Evolutionary conservation across 2,113 vertebrate genomes (phyloP).

Genomic region (Tinamus guttatus): DNA sequence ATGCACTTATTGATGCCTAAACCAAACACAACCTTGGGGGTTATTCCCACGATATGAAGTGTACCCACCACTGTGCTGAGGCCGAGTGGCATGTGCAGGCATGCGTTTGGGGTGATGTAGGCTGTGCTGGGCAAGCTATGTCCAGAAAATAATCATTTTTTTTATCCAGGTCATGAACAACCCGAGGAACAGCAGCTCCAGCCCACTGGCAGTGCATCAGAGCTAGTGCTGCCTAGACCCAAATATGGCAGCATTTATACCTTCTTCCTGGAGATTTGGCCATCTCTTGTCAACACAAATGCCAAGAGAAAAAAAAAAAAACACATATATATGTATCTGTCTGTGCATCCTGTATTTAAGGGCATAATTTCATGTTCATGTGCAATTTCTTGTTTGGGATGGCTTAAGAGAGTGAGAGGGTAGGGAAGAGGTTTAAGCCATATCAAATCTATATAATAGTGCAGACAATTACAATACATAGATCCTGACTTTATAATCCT

Average conservation of each 20-base stretch:
- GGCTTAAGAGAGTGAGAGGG: neutral
- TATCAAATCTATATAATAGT: neutral
- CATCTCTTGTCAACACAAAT: neutral
- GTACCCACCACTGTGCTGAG: fast-evolving
- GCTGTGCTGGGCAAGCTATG: neutral
- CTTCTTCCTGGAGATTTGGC: neutral
- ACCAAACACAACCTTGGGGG: neutral
- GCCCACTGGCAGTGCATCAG: no score
- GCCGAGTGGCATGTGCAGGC: neutral
- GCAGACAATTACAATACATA: neutral
- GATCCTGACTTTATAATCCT: conserved; percentile 40
- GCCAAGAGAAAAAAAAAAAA: neutral
- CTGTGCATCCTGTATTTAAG: fast-evolving
- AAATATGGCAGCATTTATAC: neutral
- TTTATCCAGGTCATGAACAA: neutral
- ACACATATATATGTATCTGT: neutral
- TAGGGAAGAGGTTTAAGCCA: neutral
- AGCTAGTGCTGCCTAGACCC: neutral
- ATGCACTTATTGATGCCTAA: neutral
- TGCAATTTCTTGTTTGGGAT: neutral
- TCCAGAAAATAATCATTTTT: neutral
- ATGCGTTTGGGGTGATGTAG: fast-evolving
- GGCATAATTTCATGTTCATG: neutral
- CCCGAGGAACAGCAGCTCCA: neutral
- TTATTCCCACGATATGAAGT: neutral